A percentile compares a stretch with the other conserved stretches of the same genome.
phyloP scores from a whole-genome alignment of 2,888 invertebrate species.

The Eupithecia centaureata region DNA sequence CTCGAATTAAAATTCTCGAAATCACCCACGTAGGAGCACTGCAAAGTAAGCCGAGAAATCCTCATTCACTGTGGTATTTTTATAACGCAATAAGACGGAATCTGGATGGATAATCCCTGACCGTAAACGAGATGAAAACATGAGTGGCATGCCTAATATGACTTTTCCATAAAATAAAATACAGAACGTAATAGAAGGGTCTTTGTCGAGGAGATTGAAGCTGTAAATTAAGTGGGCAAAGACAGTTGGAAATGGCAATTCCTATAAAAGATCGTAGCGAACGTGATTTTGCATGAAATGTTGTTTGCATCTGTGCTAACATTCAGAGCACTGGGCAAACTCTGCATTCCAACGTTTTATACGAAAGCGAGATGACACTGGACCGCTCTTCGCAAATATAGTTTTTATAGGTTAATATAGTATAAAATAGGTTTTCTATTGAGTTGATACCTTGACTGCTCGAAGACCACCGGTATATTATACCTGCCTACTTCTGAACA shows the following conservation, averaged over 20 bases:
- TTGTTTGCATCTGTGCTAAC: slow-evolving; percentile 51
- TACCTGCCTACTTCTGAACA: not conserved
- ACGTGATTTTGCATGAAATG: slow-evolving; percentile 55
- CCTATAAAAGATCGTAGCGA: slow-evolving; percentile 42
- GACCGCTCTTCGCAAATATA: not conserved
- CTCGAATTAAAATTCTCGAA: slow-evolving; percentile 65
- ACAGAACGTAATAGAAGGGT: slow-evolving; percentile 43
- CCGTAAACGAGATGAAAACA: slow-evolving; percentile 65
- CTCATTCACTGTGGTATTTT: slow-evolving; percentile 70
- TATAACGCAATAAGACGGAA: slow-evolving; percentile 70
- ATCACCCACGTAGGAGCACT: slow-evolving; percentile 57
- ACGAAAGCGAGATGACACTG: not conserved
- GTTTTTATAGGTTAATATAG: too few species aligned
- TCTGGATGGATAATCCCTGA: slow-evolving; percentile 70
- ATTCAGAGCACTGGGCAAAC: slow-evolving; percentile 39
- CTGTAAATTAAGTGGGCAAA: slow-evolving; percentile 48
- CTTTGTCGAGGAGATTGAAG: slow-evolving; percentile 42
- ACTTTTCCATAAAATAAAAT: slow-evolving; percentile 59
- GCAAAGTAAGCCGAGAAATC: slow-evolving; percentile 47
- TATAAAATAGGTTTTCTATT: not conserved
- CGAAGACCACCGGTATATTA: not conserved
- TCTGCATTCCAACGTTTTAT: slow-evolving; percentile 35
- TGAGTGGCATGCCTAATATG: slow-evolving; percentile 64
- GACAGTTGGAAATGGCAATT: slow-evolving; percentile 42
- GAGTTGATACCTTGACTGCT: not conserved